These are phyloP conservation scores for Synanthedon tipuliformis DNA, from an alignment of 2,888 invertebrate genomes.

Conservation along the genomic window DNA sequence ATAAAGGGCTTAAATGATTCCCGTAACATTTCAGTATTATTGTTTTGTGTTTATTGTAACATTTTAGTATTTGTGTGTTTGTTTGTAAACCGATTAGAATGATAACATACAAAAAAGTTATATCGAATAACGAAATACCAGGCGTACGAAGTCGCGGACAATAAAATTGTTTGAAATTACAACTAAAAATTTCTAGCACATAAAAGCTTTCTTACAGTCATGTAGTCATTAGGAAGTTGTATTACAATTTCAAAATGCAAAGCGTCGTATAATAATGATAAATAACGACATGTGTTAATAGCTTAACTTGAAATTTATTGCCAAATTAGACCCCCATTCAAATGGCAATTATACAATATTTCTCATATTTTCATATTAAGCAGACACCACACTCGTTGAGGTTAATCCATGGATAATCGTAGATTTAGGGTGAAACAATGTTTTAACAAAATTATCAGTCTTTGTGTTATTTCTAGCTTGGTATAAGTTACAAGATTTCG, in stretches of 20 bases:
- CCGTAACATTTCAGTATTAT: too few relatives aligned
- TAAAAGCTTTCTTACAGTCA: too few relatives aligned
- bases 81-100: too few relatives aligned
- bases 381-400: conserved; percentile 31
- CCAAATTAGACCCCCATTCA: conserved; percentile 21
- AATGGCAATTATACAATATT: conserved; percentile 45
- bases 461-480: background rate
- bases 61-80: too few relatives aligned
- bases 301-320: conserved; percentile 18
- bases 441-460: background rate
- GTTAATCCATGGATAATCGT: conserved; percentile 54
- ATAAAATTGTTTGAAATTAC: too few relatives aligned
- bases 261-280: background rate
- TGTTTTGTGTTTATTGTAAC: too few relatives aligned
- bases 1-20: too few relatives aligned
- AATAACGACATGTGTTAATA: background rate
- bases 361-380: conserved; percentile 62
- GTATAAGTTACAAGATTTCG: background rate
- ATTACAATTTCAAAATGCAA: background rate
- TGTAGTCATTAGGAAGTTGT: too few relatives aligned
- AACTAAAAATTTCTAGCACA: too few relatives aligned
- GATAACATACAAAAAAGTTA: too few relatives aligned
- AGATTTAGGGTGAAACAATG: conserved; percentile 29
- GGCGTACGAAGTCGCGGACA: too few relatives aligned
- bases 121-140: too few relatives aligned